Base-by-base conservation (phyloP, 2,888 invertebrate genomes). In the Tiliacea aurago region DNA sequence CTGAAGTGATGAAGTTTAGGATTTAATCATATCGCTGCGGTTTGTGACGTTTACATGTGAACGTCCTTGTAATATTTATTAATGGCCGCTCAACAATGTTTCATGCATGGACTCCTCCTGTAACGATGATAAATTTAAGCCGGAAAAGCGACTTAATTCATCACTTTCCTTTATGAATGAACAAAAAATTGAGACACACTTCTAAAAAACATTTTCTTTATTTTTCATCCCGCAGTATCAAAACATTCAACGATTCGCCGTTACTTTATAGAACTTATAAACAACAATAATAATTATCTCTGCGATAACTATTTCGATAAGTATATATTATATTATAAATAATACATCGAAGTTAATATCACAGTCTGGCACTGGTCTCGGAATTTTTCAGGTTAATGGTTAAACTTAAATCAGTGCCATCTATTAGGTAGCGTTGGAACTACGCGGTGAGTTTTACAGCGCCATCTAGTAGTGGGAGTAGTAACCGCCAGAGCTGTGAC, bases 401-500 rank as follows among this genome's bases (percentile, higher is more conserved):
- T 13, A 78, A 56, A 80, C 53, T 77, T 78, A 81, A 80, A 83
- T 64, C 85, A 89, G 81, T 86, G 92, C 89, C 92, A 92, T 92
- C 93, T 94, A 83, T 84, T 72, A 76, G 70, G 78, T 56, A 68
- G 62, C 65, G 66, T 63, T 41, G 67, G 59, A 86, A 89, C 84
- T 87, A 86, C 76, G 69, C 49, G 62, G 73, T 58, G 28, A 28
- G 62, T 63, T 75, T 51, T 45, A 56, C 37, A 89, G 80, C 86
- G 91, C 89, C 92, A 94, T 94, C 95, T 96, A 96, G 93, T 96
- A 93, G 87, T 95, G 91, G 0, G 93, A 91, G 85, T 93, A 90
- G 87, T 93, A 92, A 87, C 91, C 93, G 79, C 88, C 86, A 61
- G 87, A 89, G 51, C 92, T 90, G 69, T 90, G 90, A 37, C 89